phyloP scores from a whole-genome alignment of 2,888 invertebrate genomes.

The Biston stratarius region DNA sequence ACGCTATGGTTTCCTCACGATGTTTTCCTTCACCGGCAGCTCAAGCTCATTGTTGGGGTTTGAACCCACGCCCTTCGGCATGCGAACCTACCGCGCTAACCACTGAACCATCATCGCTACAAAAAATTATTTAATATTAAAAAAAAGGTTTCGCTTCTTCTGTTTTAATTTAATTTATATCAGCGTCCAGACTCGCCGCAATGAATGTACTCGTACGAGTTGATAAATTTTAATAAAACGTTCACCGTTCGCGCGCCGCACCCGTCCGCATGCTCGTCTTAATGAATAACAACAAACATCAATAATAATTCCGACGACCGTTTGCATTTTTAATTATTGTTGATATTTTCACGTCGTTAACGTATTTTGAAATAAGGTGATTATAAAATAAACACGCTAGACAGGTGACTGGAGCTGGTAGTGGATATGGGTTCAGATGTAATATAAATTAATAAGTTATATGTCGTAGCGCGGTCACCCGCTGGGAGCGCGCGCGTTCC shows the following conservation, averaged over 20 bases:
- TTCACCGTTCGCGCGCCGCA: constrained; percentile 59
- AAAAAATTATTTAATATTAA: too few relatives aligned
- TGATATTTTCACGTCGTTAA: constrained; percentile 84
- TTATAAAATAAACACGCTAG: constrained; percentile 81
- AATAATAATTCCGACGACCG: constrained; percentile 63
- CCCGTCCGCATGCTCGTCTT: constrained; percentile 53
- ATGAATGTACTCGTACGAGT: constrained; percentile 51
- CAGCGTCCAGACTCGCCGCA: constrained; percentile 50
- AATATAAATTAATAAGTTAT: constrained; percentile 84
- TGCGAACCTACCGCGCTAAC: too few relatives aligned
- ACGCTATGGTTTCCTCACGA: too few relatives aligned
- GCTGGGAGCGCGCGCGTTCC: constrained; percentile 59
- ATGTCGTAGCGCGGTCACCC: constrained; percentile 68
- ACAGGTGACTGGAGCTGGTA: constrained; percentile 79
- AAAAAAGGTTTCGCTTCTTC: constrained; percentile 19
- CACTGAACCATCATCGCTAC: too few relatives aligned
- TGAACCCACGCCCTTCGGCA: too few relatives aligned
- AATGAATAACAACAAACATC: constrained; percentile 74
- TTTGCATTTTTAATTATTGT: constrained; percentile 82
- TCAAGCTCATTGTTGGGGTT: too few relatives aligned
- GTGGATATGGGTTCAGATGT: constrained; percentile 74
- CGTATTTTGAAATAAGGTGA: constrained; percentile 71
- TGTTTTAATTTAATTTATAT: constrained; percentile 64
- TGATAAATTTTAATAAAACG: constrained; percentile 78
- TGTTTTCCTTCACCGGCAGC: too few relatives aligned